phyloP scores from a whole-genome alignment of 2,113 vertebrate genomes.

The Ictalurus punctatus region DNA sequence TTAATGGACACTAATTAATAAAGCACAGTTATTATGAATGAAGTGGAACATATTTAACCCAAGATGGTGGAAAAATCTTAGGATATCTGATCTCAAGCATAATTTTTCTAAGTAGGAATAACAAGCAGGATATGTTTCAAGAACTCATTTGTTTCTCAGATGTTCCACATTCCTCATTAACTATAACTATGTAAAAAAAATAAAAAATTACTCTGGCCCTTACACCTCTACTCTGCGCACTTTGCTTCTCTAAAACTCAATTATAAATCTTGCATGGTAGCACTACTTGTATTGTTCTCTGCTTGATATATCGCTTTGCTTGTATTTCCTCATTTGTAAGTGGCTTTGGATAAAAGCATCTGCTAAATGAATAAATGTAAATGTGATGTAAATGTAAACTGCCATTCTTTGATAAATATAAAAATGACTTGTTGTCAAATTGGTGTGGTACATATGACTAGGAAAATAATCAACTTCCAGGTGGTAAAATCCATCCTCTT shows the following conservation, averaged over 20 bases:
- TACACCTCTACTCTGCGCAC: too few relatives aligned
- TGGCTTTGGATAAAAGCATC: too few relatives aligned
- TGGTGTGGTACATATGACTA: not conserved
- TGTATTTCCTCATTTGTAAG: not conserved
- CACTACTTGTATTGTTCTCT: too few relatives aligned
- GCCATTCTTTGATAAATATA: not conserved
- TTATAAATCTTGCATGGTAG: too few relatives aligned
- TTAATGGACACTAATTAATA: not conserved
- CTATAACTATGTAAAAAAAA: not conserved
- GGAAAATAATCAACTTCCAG: not conserved
- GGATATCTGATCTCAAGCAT: not conserved
- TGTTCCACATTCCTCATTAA: not conserved
- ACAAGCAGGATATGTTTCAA: slow-evolving; percentile 2
- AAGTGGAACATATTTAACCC: not conserved
- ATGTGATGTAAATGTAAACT: too few relatives aligned
- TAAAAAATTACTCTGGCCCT: too few relatives aligned
- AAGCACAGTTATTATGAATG: not conserved
- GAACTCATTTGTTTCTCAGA: not conserved
- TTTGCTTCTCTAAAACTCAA: too few relatives aligned
- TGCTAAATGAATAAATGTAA: too few relatives aligned
- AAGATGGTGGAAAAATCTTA: not conserved
- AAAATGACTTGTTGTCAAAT: not conserved
- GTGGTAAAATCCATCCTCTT: too few relatives aligned
- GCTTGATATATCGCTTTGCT: too few relatives aligned
- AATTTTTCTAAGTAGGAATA: not conserved